These are phyloP conservation scores for Rhinogobius similis DNA, from an alignment of 2,113 vertebrate species.

Conservation along the genomic window DNA sequence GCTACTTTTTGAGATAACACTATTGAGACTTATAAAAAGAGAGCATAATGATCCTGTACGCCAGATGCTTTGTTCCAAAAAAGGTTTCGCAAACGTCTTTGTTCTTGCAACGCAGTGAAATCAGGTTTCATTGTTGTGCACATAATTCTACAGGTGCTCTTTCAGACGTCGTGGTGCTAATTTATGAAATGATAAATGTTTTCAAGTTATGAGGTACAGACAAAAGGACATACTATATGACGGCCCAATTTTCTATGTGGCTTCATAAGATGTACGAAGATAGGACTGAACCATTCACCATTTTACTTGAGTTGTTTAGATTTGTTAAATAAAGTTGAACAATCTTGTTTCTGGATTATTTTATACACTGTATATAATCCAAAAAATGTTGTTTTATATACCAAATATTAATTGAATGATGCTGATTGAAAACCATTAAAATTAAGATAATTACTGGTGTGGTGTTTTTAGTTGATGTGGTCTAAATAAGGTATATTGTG, in stretches of 20 bases:
- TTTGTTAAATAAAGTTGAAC: conserved; percentile 29
- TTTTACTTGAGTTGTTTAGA: conserved; percentile 66
- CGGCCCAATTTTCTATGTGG: conserved; percentile 67
- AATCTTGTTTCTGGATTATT: conserved; percentile 39
- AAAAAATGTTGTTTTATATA: conserved; percentile 52
- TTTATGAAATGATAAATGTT: conserved; percentile 68
- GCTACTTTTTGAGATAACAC: conserved; percentile 39
- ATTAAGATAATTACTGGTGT: conserved; percentile 41
- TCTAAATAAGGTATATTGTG: neutral
- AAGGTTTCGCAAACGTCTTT: conserved; percentile 28
- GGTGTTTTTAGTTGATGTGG: conserved; percentile 23
- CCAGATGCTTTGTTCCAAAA: conserved; percentile 8
- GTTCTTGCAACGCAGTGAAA: conserved; percentile 59
- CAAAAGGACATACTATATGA: conserved; percentile 60
- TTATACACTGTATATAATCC: conserved; percentile 9
- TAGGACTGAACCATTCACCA: conserved; percentile 49
- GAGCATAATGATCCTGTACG: conserved; percentile 28
- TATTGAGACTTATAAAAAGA: conserved; percentile 25
- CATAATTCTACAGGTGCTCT: conserved; percentile 65
- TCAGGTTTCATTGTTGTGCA: conserved; percentile 66
- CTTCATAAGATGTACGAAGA: conserved; percentile 38
- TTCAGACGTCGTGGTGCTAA: conserved; percentile 76
- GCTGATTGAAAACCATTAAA: conserved; percentile 60
- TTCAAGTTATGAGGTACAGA: neutral
- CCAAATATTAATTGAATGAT: conserved; percentile 53